Conservation (phyloP, 1,140 invertebrate genomes). For the Drepana arcuata region DNA sequence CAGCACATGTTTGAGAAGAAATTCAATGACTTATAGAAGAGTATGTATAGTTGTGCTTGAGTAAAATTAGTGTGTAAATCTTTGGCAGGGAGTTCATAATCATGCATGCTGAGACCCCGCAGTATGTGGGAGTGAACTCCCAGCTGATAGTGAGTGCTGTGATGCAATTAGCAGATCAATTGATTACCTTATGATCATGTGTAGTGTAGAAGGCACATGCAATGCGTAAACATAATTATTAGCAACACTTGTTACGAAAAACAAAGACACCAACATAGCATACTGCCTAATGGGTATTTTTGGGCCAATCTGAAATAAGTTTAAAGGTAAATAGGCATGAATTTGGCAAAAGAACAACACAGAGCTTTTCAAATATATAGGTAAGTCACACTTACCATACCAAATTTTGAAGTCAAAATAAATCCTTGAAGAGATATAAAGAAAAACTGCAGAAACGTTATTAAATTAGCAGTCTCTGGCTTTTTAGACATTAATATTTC, state of each 20-base stretch:
- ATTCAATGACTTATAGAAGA: too few relatives aligned
- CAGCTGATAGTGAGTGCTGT: too few relatives aligned
- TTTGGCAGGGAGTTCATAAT: too few relatives aligned
- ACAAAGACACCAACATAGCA: conserved; percentile 42
- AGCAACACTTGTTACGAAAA: conserved; percentile 56
- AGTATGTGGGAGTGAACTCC: too few relatives aligned
- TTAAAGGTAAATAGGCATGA: conserved; percentile 10
- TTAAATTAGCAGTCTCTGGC: conserved; percentile 43
- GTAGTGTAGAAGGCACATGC: conserved; percentile 61
- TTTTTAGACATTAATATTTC: conserved; percentile 52
- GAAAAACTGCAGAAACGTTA: conserved; percentile 54
- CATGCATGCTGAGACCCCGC: too few relatives aligned
- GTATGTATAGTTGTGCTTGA: too few relatives aligned
- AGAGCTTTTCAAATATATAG: background rate
- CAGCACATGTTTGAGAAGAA: too few relatives aligned
- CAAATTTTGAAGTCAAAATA: conserved; percentile 34
- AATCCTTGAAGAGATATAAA: conserved; percentile 47
- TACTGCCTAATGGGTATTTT: conserved; percentile 56
- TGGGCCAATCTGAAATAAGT: conserved; percentile 42
- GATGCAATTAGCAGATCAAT: too few relatives aligned
- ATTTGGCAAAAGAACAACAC: conserved; percentile 1
- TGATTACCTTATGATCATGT: conserved; percentile 66
- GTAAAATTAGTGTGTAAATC: too few relatives aligned
- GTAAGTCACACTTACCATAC: conserved; percentile 30
- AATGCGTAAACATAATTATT: conserved; percentile 65